Evolutionary conservation across 2,888 invertebrate species (phyloP).

Genomic region (Cephus pulcher): DNA sequence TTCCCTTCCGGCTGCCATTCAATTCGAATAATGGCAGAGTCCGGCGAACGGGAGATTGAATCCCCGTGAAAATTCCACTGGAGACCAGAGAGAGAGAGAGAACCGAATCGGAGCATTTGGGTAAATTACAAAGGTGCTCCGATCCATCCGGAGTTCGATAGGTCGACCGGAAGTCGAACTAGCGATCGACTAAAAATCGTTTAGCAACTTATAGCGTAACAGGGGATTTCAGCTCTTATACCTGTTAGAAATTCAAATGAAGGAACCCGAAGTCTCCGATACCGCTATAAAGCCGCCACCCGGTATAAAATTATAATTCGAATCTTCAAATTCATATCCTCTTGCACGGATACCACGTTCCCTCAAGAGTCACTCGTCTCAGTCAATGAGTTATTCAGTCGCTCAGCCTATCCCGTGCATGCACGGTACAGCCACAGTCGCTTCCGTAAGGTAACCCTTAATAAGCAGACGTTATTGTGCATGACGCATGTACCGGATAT

Average conservation of each 20-base stretch:
- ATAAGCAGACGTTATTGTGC: constrained; percentile 38
- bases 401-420: neutral
- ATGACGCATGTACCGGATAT: neutral
- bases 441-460: constrained; percentile 31
- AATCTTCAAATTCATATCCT: neutral
- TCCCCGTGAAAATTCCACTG: neutral
- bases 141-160: neutral
- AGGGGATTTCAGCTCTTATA: neutral
- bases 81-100: constrained; percentile 4
- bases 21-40: neutral
- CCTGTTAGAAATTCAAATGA: neutral
- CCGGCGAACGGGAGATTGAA: neutral
- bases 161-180: neutral
- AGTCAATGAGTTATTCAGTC: neutral
- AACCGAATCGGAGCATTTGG: constrained; percentile 1
- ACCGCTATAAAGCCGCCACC: no score
- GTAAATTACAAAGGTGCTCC: constrained; percentile 31
- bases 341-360: neutral
- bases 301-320: neutral
- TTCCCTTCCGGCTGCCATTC: neutral
- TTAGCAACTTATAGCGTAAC: neutral
- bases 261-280: neutral
- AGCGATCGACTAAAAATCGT: neutral
- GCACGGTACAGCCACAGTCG: neutral
- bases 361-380: neutral